Conservation (phyloP, 2,888 invertebrate genomes). For the Clepsis dumicolana region DNA sequence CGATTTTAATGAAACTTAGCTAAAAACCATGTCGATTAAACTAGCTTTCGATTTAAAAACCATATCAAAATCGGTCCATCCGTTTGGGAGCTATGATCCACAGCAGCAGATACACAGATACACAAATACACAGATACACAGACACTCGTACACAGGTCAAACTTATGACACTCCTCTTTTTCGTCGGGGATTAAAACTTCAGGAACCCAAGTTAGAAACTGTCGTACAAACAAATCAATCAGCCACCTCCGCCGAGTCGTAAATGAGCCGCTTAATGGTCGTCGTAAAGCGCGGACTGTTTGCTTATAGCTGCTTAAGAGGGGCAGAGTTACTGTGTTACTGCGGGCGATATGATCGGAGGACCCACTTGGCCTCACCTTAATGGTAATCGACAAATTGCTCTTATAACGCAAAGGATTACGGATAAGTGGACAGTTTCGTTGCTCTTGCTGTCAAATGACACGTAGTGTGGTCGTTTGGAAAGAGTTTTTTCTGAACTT, state of each 20-base stretch:
- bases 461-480: too few relatives aligned
- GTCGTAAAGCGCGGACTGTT: constrained; percentile 56
- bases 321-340: constrained; percentile 6
- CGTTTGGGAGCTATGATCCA: too few relatives aligned
- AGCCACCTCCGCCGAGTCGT: constrained; percentile 54
- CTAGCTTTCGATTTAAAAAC: too few relatives aligned
- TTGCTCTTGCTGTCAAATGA: background rate
- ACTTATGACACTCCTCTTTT: too few relatives aligned
- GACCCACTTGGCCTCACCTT: constrained; percentile 4
- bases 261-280: constrained; percentile 68
- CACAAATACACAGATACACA: too few relatives aligned
- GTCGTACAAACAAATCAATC: constrained; percentile 44
- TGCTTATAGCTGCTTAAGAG: constrained; percentile 37
- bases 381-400: constrained; percentile 27
- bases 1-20: too few relatives aligned
- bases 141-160: too few relatives aligned
- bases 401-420: background rate
- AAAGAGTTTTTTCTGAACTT: too few relatives aligned
- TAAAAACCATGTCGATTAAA: too few relatives aligned
- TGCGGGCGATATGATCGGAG: constrained; percentile 16
- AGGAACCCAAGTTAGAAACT: constrained; percentile 17
- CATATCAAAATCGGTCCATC: too few relatives aligned
- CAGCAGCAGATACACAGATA: too few relatives aligned
- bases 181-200: too few relatives aligned
- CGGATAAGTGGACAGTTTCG: background rate